A percentile compares a stretch with the other conserved stretches of the same genome.
phyloP scores from a whole-genome alignment of 2,113 vertebrate species.

The Rhizomys pruinosus region DNA sequence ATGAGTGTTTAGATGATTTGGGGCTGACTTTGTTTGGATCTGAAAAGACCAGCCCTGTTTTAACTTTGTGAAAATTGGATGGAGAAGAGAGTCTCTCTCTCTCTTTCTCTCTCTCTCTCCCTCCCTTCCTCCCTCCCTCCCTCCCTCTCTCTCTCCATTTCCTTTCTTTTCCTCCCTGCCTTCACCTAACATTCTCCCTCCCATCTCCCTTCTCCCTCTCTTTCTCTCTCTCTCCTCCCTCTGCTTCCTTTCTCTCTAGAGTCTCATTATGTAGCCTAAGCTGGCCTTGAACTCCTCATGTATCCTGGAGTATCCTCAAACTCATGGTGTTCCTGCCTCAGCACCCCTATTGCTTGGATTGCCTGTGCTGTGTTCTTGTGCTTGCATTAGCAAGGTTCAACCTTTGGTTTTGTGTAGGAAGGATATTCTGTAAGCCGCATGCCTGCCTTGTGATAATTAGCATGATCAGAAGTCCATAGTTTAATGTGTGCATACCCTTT shows the following conservation, averaged over 20 bases:
- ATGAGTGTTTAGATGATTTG: constrained; percentile 20
- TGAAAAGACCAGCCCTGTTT: neutral
- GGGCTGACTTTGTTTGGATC: neutral
- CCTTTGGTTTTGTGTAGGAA: neutral
- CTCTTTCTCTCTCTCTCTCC: neutral
- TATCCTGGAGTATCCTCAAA: neutral
- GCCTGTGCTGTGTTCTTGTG: too few species aligned
- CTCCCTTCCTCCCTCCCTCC: too few species aligned
- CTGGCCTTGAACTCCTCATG: neutral
- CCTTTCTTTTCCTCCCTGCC: neutral
- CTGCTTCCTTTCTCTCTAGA: neutral
- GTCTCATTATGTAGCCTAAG: neutral
- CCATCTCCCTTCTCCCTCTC: neutral
- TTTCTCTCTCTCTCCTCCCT: too few species aligned
- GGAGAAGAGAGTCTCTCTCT: neutral
- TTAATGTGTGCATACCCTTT: neutral
- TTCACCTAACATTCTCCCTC: neutral
- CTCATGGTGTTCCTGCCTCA: neutral
- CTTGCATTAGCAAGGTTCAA: too few species aligned
- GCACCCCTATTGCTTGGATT: neutral
- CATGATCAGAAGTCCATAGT: neutral
- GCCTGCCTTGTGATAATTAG: neutral
- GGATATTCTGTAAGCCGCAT: neutral
- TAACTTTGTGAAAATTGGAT: neutral
- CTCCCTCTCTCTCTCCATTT: too few species aligned